Conservation (phyloP, 2,888 invertebrate genomes). For the Meghimatium bilineatum region DNA sequence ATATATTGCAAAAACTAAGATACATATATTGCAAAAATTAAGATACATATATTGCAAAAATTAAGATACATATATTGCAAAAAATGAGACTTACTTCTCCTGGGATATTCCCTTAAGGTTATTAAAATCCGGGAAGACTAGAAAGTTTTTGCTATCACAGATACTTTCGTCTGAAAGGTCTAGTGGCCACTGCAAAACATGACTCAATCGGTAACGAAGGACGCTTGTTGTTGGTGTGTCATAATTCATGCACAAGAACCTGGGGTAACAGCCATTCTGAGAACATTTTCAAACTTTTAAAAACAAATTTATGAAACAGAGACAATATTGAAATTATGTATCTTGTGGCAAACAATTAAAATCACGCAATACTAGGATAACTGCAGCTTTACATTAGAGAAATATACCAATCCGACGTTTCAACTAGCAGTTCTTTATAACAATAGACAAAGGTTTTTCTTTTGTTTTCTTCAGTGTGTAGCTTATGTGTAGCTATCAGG, state of each 20-base stretch:
- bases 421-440: too few species aligned
- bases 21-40: not conserved
- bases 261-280: conserved; percentile 58
- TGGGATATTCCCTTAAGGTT: conserved; percentile 39
- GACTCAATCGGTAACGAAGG: conserved; percentile 53
- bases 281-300: too few species aligned
- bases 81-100: not conserved
- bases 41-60: not conserved
- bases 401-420: too few species aligned
- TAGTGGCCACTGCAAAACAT: conserved; percentile 55
- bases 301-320: not conserved
- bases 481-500: too few species aligned
- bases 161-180: conserved; percentile 52
- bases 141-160: conserved; percentile 55
- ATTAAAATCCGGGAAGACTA: conserved; percentile 54
- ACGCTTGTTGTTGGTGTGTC: conserved; percentile 54
- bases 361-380: too few species aligned
- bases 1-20: not conserved
- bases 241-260: conserved; percentile 57
- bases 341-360: too few species aligned
- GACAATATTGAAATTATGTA: too few species aligned
- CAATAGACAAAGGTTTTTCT: too few species aligned
- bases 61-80: too few species aligned
- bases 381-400: too few species aligned
- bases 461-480: too few species aligned